Evolutionary conservation across 2,113 vertebrate species (phyloP).

Genomic region (Ageneiosus marmoratus): DNA sequence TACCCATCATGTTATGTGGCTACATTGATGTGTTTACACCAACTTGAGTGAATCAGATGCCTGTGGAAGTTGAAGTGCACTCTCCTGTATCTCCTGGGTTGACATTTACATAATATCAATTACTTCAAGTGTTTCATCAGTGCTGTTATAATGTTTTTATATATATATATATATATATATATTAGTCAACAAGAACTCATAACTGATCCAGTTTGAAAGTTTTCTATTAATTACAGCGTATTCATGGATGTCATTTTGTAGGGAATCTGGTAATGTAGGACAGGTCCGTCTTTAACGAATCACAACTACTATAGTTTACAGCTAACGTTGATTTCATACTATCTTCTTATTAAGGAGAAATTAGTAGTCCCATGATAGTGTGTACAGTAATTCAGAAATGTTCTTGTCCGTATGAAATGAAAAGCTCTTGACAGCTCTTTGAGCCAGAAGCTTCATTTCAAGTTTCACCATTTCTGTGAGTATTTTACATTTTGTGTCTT

Average conservation of each 20-base stretch:
- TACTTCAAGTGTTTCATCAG: background rate
- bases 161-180: background rate
- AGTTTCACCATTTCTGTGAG: background rate
- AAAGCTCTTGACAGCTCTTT: slow-evolving; percentile 46
- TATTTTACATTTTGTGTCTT: slow-evolving; percentile 7
- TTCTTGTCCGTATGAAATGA: slow-evolving; percentile 30
- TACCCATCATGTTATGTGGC: slow-evolving; percentile 18
- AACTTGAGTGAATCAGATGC: slow-evolving; percentile 2
- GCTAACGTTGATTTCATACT: background rate
- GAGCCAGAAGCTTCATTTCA: slow-evolving; percentile 48
- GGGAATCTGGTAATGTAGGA: background rate
- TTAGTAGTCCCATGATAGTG: slow-evolving; percentile 6
- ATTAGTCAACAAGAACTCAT: background rate
- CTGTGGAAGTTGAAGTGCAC: slow-evolving; percentile 9
- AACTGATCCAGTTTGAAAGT: background rate
- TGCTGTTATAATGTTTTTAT: background rate
- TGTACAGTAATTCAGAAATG: slow-evolving; percentile 37
- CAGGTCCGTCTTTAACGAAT: background rate
- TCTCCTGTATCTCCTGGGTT: background rate
- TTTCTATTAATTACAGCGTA: background rate
- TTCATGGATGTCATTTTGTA: slow-evolving; percentile 2
- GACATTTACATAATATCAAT: background rate
- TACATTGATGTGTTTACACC: slow-evolving; percentile 24
- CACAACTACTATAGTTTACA: too few relatives aligned
- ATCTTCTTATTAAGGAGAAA: background rate